phyloP scores from a whole-genome alignment of 2,888 invertebrate species.

The Diaprepes abbreviatus region DNA sequence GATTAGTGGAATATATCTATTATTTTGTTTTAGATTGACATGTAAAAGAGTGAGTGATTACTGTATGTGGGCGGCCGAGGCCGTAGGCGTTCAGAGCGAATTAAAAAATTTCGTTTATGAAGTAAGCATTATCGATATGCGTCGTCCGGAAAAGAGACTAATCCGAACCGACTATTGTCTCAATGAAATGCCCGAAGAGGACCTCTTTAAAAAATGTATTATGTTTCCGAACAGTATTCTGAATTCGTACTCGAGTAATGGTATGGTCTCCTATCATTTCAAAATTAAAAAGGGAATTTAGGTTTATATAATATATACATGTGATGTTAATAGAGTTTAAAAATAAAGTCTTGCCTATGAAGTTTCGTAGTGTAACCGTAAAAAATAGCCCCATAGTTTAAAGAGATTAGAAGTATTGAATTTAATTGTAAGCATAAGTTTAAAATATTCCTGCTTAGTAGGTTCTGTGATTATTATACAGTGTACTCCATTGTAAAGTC shows the following conservation, averaged over 20 bases:
- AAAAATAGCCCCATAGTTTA: background rate
- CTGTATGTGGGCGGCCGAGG: constrained; percentile 60
- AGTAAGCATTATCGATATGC: constrained; percentile 58
- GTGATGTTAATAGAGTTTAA: constrained; percentile 14
- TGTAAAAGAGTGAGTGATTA: constrained; percentile 57
- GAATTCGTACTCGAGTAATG: constrained; percentile 57
- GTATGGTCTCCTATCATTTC: constrained; percentile 54
- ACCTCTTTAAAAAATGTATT: constrained; percentile 59
- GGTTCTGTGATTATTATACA: no score
- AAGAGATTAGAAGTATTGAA: background rate
- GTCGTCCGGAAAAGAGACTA: constrained; percentile 57
- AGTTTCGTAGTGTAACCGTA: background rate
- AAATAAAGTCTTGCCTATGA: constrained; percentile 11
- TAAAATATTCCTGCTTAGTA: background rate
- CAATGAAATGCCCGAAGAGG: constrained; percentile 57
- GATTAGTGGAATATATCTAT: no score
- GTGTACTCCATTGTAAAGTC: no score
- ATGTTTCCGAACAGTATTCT: constrained; percentile 59
- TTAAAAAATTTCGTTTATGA: constrained; percentile 58
- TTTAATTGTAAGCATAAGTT: background rate
- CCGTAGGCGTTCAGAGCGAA: constrained; percentile 55
- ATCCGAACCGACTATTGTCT: constrained; percentile 60
- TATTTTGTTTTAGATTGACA: constrained; percentile 51
- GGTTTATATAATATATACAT: constrained; percentile 6
- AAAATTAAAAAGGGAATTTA: constrained; percentile 51